Evolutionary conservation across 2,888 invertebrate species (phyloP), one percentile per base, ranked within the genome.

Genomic region (Chrysotoxum bicinctum): DNA sequence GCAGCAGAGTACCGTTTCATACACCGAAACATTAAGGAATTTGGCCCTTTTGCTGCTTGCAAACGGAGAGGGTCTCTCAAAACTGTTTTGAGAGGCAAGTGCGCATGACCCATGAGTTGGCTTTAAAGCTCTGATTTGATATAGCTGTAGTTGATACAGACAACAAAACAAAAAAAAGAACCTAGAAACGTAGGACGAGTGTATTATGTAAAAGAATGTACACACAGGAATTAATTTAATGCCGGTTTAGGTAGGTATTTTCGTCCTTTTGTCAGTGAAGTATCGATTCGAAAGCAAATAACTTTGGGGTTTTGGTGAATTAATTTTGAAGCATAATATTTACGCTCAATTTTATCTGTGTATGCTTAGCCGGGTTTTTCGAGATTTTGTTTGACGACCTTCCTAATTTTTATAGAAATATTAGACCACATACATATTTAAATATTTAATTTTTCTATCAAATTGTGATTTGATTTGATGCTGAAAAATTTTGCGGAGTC

Each of bases 251-350:
- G 64, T 35, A 66, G 70, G 9, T 21, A 26, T 43, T 16, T 66
- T 58, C 37, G 30, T 74, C 69, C 43, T 70, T 56, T 75, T 23
- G 16, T 12, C 32, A 69, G 32, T 8, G 35, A 48, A 58, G 35
- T 84, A 70, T 84, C 68, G 83, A 78, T 83, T 83, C 10, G 64
- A 60, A 45, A 50, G 56, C 48, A 82, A 77, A 77, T 81, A 60
- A 2, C 72, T 60, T 68, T 43, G 50, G 37, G 77, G 72, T 52
- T 68, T 35, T 40, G 35, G 43, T 82, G 45, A 66, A 79, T 73
- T 58, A 72, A 73, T 48, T 10, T 56, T 30, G 10, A 60, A 64
- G 43, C 48, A 54, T 8, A 78, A 60, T 69, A 58, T 50, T 66
- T 64, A 66, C 48, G 16, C 48, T 16, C 23, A 70, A 70, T 52